Percentiles rank a stretch among this genome's conserved stretches.
phyloP scores from a whole-genome alignment of 2,888 invertebrate genomes.

The Clivina fossor region DNA sequence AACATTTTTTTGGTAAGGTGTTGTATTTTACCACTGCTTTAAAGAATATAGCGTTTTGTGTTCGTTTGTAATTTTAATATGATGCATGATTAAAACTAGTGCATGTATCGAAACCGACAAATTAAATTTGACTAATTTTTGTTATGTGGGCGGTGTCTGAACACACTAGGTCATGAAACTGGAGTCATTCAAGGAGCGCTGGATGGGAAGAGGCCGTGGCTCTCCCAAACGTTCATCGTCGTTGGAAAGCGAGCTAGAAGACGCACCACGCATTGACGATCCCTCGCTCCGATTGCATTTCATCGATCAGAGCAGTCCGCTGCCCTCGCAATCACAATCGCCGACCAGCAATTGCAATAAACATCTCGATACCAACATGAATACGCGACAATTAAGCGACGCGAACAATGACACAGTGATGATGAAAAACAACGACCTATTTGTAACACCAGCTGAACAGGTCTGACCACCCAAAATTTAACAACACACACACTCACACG shows the following conservation, averaged over 20 bases:
- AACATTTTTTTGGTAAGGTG: too few species aligned
- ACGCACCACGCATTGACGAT: slow-evolving; percentile 51
- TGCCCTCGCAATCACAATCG: slow-evolving; percentile 34
- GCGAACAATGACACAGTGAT: slow-evolving; percentile 34
- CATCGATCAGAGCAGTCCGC: slow-evolving; percentile 40
- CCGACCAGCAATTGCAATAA: slow-evolving; percentile 28
- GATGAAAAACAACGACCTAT: slow-evolving; percentile 2
- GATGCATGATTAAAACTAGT: too few species aligned
- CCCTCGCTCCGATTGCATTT: slow-evolving; percentile 50
- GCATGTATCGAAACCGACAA: too few species aligned
- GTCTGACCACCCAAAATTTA: slow-evolving; percentile 18
- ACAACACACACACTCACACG: too few species aligned
- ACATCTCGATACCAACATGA: slow-evolving; percentile 46
- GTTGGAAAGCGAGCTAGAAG: slow-evolving; percentile 50
- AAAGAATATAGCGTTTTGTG: too few species aligned
- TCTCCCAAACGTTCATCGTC: slow-evolving; percentile 48
- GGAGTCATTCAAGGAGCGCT: slow-evolving; percentile 66
- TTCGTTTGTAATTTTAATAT: too few species aligned
- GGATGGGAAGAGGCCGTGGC: slow-evolving; percentile 53
- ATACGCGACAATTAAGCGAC: slow-evolving; percentile 43
- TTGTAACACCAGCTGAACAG: slow-evolving; percentile 6
- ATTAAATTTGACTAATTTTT: too few species aligned
- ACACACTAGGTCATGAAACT: slow-evolving; percentile 69
- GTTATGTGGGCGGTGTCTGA: too few species aligned
- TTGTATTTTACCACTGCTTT: too few species aligned